Evolutionary conservation across 2,888 invertebrate species (phyloP), one percentile per base, ranked within the genome.

Genomic region (Metalampra italica): DNA sequence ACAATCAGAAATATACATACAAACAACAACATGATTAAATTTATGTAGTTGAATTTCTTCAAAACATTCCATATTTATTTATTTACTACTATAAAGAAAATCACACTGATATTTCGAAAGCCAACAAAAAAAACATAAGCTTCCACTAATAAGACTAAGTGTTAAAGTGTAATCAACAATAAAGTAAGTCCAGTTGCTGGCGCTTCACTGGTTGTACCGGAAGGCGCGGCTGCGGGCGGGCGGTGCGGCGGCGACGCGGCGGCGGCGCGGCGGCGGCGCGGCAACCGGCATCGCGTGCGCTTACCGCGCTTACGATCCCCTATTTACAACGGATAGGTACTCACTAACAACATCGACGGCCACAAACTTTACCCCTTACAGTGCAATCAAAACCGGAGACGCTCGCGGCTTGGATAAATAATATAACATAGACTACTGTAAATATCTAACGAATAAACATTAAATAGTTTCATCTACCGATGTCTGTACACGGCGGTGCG

Each of bases 81-180:
- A 32, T 11, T 7, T 32, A 72, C 80, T 83, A 82, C 72, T 60
- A 72, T 71, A 79, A 84, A 83, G 69, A 71, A 83, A 86, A 82
- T 77, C 87, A 87, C 88, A 85, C 88, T 69, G 82, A 85, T 84
- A 84, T 82, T 86, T 85, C 62, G 80, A 81, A 86, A 87, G 86
- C 82, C 80, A 85, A 86, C 83, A 79, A 82, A 86, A 85, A 80
- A 82, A 82, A 84, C 82, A 71, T 69, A 84, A 85, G 85, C 86
- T 69, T 82, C 75, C 83, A 79, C 83, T 79, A 81, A 72, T 72
- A 75, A 51, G 38, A n/a, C 47, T 51, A 51, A 78, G 77, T 78
- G 82, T 82, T 76, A 82, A 81, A 82, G 69, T 22, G 22, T 22
- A 22, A 73, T 75, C 78, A 80, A 76, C 77, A 73, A 76, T 61